Percentiles rank a stretch among this genome's conserved stretches.
Evolutionary conservation across 2,888 invertebrate species (phyloP).

Genomic region (Arge pagana): DNA sequence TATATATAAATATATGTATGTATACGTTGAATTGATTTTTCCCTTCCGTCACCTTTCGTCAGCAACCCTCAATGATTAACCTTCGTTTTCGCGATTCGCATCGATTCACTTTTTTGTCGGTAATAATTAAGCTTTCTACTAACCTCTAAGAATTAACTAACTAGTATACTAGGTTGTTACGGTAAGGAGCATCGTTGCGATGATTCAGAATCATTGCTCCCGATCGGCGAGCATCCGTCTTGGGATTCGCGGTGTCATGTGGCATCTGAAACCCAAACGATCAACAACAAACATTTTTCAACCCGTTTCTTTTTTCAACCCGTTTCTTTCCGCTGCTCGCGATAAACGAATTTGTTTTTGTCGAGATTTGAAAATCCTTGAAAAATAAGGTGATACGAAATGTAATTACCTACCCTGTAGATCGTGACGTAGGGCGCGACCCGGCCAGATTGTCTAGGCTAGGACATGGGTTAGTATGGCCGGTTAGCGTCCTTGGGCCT

Average conservation of each 20-base stretch:
- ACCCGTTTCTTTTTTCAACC: neutral
- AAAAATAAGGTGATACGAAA: neutral
- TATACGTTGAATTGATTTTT: no score
- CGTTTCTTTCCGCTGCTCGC: neutral
- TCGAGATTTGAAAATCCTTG: neutral
- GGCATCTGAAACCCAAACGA: conserved; percentile 44
- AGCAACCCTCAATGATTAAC: no score
- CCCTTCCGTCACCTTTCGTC: no score
- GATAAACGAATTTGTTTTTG: neutral
- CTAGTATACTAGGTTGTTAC: conserved; percentile 63
- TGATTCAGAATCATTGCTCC: conserved; percentile 53
- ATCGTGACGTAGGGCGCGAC: conserved; percentile 53
- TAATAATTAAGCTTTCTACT: conserved; percentile 67
- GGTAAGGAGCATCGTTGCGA: conserved; percentile 54
- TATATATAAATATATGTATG: no score
- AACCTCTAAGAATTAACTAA: conserved; percentile 69
- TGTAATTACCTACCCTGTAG: conserved; percentile 46
- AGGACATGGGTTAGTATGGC: conserved; percentile 88
- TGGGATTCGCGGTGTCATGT: conserved; percentile 50
- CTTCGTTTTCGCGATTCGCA: neutral
- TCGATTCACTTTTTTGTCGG: conserved; percentile 36
- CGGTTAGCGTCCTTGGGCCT: conserved; percentile 97
- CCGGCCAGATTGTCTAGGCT: conserved; percentile 63
- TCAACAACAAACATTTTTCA: conserved; percentile 11
- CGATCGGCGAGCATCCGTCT: conserved; percentile 52